These are phyloP conservation scores for Drosophila aldrichi DNA, from an alignment of 2,888 invertebrate genomes.

Conservation along the genomic window DNA sequence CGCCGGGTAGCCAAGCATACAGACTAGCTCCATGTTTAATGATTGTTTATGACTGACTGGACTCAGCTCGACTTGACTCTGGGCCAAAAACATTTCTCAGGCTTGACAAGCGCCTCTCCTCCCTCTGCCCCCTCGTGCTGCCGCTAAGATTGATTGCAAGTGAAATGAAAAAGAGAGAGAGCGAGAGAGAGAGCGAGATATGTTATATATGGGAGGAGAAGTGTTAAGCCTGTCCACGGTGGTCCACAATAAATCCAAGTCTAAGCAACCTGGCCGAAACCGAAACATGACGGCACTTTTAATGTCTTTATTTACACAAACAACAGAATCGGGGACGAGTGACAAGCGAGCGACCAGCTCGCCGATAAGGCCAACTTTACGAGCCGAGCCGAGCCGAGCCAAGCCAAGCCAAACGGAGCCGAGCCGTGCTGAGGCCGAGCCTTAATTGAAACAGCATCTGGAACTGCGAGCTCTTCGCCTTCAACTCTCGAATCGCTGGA, in stretches of 20 bases:
- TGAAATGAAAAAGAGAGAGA: conserved; percentile 68
- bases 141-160: conserved; percentile 73
- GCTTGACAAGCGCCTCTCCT: conserved; percentile 49
- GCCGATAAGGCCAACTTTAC: conserved; percentile 63
- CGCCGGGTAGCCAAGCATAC: conserved; percentile 46
- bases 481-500: neutral
- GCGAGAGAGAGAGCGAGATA: conserved; percentile 29
- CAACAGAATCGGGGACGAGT: conserved; percentile 69
- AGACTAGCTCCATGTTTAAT: conserved; percentile 57
- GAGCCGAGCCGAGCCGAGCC: conserved; percentile 35
- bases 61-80: conserved; percentile 23
- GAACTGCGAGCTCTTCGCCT: neutral
- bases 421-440: conserved; percentile 23
- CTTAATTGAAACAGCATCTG: conserved; percentile 69
- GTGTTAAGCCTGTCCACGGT: conserved; percentile 75
- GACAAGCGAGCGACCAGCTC: conserved; percentile 59
- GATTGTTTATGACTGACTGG: conserved; percentile 71
- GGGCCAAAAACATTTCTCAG: conserved; percentile 62
- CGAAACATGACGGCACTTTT: conserved; percentile 74
- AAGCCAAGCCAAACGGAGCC: conserved; percentile 2
- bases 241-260: conserved; percentile 74
- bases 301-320: conserved; percentile 80
- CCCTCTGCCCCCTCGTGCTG: neutral
- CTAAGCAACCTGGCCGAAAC: conserved; percentile 45
- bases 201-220: conserved; percentile 17